phyloP scores from a whole-genome alignment of 1,140 invertebrate species.

The Intoshia linei region DNA sequence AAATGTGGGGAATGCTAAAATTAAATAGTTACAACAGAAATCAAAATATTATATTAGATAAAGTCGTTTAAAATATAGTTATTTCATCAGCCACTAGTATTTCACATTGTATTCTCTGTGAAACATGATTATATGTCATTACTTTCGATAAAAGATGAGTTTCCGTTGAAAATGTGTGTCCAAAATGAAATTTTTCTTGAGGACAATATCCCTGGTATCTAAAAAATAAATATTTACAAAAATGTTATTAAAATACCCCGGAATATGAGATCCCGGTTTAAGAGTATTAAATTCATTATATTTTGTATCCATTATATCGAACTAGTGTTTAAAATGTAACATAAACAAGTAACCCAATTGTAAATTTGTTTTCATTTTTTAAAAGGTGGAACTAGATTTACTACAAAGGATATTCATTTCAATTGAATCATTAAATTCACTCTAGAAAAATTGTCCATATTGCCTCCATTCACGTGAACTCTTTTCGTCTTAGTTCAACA shows the following conservation, averaged over 20 bases:
- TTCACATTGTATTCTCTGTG: not conserved
- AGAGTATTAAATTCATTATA: not conserved
- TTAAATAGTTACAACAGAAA: not conserved
- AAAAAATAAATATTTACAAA: conserved; percentile 7
- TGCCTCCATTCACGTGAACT: no score
- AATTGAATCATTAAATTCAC: no score
- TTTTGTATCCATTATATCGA: not conserved
- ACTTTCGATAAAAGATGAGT: conserved; percentile 17
- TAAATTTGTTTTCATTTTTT: not conserved
- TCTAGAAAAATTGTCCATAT: no score
- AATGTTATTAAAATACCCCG: no score
- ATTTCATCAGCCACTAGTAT: not conserved
- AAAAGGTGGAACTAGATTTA: not conserved
- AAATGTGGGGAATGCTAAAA: not conserved
- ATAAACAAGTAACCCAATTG: not conserved
- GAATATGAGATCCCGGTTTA: not conserved
- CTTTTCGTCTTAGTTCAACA: no score
- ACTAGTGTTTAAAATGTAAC: not conserved
- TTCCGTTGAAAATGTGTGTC: conserved; percentile 19
- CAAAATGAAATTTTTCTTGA: conserved; percentile 19
- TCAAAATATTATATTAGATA: conserved; percentile 2
- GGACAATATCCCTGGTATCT: conserved; percentile 21
- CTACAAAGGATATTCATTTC: not conserved
- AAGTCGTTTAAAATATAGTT: conserved; percentile 1
- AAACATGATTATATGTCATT: conserved; percentile 7